phyloP scores from a whole-genome alignment of 2,888 invertebrate genomes.

The Ctena decussata region DNA sequence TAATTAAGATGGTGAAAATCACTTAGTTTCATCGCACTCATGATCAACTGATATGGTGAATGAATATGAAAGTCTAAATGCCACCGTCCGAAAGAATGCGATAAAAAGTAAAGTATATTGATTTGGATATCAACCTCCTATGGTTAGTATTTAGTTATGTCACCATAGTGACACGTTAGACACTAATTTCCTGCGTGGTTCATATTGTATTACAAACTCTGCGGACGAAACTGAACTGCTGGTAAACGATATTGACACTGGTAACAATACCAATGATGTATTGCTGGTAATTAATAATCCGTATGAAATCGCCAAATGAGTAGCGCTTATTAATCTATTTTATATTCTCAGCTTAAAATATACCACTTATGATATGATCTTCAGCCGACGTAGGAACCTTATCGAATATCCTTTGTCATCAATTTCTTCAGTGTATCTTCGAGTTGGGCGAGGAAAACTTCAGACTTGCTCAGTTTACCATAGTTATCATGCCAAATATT shows the following conservation, averaged over 20 bases:
- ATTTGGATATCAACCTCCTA: not conserved
- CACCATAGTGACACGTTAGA: not conserved
- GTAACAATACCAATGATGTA: slow-evolving; percentile 1
- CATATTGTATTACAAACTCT: not conserved
- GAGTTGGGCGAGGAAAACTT: too few relatives aligned
- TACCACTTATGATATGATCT: not conserved
- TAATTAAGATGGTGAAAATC: too few relatives aligned
- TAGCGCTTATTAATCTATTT: not conserved
- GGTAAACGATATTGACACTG: slow-evolving; percentile 6
- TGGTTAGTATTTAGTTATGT: not conserved
- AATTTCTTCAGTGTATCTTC: too few relatives aligned
- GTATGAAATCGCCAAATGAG: not conserved
- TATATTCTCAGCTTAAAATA: not conserved
- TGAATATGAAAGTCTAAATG: too few relatives aligned
- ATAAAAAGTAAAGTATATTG: too few relatives aligned
- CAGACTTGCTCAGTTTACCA: too few relatives aligned
- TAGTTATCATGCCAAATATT: too few relatives aligned
- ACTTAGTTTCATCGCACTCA: too few relatives aligned
- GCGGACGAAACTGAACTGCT: not conserved
- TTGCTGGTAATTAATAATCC: not conserved
- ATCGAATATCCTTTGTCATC: too few relatives aligned
- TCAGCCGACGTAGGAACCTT: not conserved
- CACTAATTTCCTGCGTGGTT: not conserved
- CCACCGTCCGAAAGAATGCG: too few relatives aligned
- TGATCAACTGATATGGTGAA: too few relatives aligned